Percentiles rank a stretch among this genome's conserved stretches.
phyloP scores from a whole-genome alignment of 1,140 invertebrate species.

The Penaeus vannamei region DNA sequence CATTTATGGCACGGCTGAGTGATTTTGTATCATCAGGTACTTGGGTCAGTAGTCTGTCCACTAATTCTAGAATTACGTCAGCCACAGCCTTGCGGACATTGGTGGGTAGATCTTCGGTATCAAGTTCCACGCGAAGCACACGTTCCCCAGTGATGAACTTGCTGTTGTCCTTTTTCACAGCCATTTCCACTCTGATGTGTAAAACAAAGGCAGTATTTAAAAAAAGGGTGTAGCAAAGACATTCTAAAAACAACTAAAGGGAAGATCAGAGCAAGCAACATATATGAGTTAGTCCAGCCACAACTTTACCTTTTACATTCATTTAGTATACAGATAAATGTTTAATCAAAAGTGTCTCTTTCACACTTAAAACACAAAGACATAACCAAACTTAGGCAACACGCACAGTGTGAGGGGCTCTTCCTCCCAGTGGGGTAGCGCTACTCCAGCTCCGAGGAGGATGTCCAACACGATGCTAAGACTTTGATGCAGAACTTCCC shows the following conservation, averaged over 20 bases:
- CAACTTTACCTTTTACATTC: too few species aligned
- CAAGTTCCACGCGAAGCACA: conserved; percentile 40
- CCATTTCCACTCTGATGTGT: conserved; percentile 54
- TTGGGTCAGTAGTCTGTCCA: conserved; percentile 34
- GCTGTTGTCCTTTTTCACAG: conserved; percentile 51
- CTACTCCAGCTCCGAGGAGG: conserved; percentile 54
- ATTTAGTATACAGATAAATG: not conserved
- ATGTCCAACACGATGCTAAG: conserved; percentile 55
- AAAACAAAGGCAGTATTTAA: too few species aligned
- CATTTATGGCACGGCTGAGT: conserved; percentile 51
- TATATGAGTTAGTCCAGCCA: too few species aligned
- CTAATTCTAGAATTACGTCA: conserved; percentile 52
- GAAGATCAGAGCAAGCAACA: too few species aligned
- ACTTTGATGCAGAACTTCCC: conserved; percentile 58
- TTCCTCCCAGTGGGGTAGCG: conserved; percentile 56
- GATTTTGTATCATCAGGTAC: conserved; percentile 64
- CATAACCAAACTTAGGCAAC: not conserved
- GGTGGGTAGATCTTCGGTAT: conserved; percentile 36
- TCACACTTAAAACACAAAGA: conserved; percentile 2
- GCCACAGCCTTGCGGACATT: conserved; percentile 56
- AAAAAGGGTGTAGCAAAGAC: too few species aligned
- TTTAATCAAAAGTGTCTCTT: too few species aligned
- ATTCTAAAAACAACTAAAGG: too few species aligned
- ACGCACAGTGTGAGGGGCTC: conserved; percentile 59
- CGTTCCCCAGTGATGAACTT: conserved; percentile 42